Evolutionary conservation across 2,888 invertebrate species (phyloP).

Genomic region (Hyposoter dolosus): DNA sequence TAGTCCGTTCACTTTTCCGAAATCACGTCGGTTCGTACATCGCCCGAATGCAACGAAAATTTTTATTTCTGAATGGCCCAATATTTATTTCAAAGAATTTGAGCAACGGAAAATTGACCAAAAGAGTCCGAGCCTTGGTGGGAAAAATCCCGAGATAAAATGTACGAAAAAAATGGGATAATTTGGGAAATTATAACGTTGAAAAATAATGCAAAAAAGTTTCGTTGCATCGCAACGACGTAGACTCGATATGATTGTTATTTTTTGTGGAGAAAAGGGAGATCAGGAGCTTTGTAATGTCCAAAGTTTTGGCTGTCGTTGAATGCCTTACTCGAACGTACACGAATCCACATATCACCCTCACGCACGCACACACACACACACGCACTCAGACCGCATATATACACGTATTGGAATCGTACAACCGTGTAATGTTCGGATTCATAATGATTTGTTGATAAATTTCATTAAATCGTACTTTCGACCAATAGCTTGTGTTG

Average conservation of each 20-base stretch:
- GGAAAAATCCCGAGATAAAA: neutral
- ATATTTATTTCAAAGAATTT: neutral
- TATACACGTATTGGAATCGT: constrained; percentile 35
- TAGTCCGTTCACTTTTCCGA: constrained; percentile 25
- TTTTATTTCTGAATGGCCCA: neutral
- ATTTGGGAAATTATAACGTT: neutral
- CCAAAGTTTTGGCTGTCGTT: constrained; percentile 54
- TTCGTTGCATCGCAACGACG: neutral
- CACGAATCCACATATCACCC: constrained; percentile 28
- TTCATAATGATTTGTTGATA: constrained; percentile 15
- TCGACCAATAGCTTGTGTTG: constrained; percentile 44
- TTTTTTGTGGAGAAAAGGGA: neutral
- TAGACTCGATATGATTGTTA: neutral
- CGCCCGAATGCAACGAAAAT: neutral
- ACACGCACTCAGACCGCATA: constrained; percentile 11
- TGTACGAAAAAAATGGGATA: neutral
- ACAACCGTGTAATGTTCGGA: constrained; percentile 52
- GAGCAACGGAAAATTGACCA: neutral
- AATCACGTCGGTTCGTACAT: neutral
- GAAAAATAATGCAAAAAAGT: neutral
- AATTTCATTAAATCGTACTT: constrained; percentile 48
- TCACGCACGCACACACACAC: constrained; percentile 20
- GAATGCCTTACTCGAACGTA: constrained; percentile 25
- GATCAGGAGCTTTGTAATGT: constrained; percentile 19
- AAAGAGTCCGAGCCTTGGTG: neutral